Conservation (phyloP, 2,113 vertebrate genomes). For the Rana temporaria region DNA sequence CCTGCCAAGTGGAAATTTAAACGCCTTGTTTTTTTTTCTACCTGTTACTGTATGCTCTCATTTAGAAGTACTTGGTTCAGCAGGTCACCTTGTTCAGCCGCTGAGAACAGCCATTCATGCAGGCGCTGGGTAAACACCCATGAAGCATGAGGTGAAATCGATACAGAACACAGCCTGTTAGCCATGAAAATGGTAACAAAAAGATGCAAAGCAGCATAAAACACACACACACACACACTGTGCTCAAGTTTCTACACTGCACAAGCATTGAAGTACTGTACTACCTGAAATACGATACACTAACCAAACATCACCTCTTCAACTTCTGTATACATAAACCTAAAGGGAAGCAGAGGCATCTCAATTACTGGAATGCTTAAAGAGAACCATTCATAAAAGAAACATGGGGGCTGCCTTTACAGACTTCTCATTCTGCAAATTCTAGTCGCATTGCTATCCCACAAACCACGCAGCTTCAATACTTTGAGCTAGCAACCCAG, state of each 20-base stretch:
- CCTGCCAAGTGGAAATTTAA: conserved; percentile 54
- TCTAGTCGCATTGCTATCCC: too few relatives aligned
- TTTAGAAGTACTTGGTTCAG: conserved; percentile 52
- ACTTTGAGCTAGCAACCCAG: too few relatives aligned
- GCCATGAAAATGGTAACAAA: conserved; percentile 50
- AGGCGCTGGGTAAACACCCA: conserved; percentile 41
- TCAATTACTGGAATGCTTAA: too few relatives aligned
- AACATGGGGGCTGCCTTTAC: too few relatives aligned
- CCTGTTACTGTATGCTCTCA: conserved; percentile 55
- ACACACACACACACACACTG: conserved; percentile 15
- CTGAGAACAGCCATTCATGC: conserved; percentile 56
- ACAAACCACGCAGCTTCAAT: too few relatives aligned
- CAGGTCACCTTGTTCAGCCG: conserved; percentile 46
- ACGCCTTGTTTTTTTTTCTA: conserved; percentile 41
- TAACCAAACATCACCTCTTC: neutral
- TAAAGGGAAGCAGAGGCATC: too few relatives aligned
- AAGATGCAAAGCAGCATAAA: conserved; percentile 35
- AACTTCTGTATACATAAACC: neutral
- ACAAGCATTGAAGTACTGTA: conserved; percentile 26
- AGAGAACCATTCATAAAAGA: too few relatives aligned
- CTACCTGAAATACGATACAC: neutral
- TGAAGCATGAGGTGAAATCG: conserved; percentile 53
- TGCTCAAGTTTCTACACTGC: conserved; percentile 8
- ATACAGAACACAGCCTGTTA: conserved; percentile 47
- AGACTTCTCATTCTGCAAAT: too few relatives aligned